A percentile compares a stretch with the other conserved stretches of the same genome.
phyloP scores from a whole-genome alignment of 1,140 invertebrate species.

The Pseudoatta argentina region DNA sequence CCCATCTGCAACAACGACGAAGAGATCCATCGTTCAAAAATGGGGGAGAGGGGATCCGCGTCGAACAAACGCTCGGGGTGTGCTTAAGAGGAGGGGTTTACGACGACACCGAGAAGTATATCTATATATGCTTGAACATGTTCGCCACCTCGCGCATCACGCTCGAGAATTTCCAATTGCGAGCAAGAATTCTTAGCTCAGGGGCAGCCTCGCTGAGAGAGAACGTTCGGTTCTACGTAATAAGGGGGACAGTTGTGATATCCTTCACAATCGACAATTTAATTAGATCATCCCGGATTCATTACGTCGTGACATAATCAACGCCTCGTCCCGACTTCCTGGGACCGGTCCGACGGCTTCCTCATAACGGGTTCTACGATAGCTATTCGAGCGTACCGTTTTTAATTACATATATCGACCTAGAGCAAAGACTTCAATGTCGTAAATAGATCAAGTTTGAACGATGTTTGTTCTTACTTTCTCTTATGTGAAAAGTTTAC shows the following conservation, averaged over 20 bases:
- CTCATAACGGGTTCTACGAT: constrained; percentile 15
- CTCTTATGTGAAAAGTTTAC: not conserved
- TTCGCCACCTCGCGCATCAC: constrained; percentile 66
- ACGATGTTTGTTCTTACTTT: not conserved
- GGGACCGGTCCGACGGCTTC: constrained; percentile 32
- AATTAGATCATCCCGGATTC: constrained; percentile 48
- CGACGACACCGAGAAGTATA: constrained; percentile 69
- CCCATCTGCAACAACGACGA: constrained; percentile 90
- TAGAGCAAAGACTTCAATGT: constrained; percentile 11
- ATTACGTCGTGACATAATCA: constrained; percentile 27
- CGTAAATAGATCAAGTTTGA: not conserved
- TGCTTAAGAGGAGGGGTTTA: constrained; percentile 50
- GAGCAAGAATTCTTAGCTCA: constrained; percentile 41
- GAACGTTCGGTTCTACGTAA: not conserved
- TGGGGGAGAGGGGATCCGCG: not conserved
- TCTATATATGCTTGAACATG: constrained; percentile 62
- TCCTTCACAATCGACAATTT: constrained; percentile 45
- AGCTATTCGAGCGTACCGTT: not conserved
- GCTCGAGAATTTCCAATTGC: constrained; percentile 64
- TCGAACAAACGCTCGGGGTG: constrained; percentile 37
- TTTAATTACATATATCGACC: not conserved
- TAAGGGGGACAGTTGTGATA: not conserved
- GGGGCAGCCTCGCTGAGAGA: constrained; percentile 44
- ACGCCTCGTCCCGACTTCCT: constrained; percentile 69
- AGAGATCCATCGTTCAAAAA: constrained; percentile 79